phyloP scores from a whole-genome alignment of 2,113 vertebrate species.

The Tiliqua scincoides region DNA sequence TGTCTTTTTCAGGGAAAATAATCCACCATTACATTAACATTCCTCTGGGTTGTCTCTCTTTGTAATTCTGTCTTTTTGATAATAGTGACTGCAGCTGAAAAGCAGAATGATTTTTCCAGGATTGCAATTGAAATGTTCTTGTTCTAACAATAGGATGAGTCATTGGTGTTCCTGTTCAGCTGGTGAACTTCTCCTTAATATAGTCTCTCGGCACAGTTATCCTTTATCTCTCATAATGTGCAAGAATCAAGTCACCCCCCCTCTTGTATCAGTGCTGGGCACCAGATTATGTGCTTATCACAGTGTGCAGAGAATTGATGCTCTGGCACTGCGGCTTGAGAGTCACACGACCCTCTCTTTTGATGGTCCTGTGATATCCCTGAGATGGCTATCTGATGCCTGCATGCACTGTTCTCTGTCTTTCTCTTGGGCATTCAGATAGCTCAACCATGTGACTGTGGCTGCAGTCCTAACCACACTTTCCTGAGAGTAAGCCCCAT shows the following conservation, averaged over 20 bases:
- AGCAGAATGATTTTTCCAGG: background rate
- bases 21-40: background rate
- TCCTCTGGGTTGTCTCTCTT: background rate
- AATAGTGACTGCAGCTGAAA: background rate
- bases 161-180: background rate
- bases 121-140: background rate
- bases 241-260: background rate
- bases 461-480: too few species aligned
- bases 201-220: background rate
- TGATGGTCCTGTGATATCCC: background rate
- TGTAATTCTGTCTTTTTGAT: background rate
- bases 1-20: background rate
- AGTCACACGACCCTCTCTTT: background rate
- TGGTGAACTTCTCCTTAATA: background rate
- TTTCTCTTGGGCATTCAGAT: background rate
- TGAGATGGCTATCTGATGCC: background rate
- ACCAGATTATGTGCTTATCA: background rate
- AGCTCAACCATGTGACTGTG: background rate
- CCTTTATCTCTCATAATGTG: background rate
- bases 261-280: background rate
- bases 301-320: background rate
- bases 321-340: background rate
- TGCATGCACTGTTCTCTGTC: background rate
- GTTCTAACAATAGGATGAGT: background rate
- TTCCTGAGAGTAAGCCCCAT: too few species aligned